Evolutionary conservation across 2,797 vertebrate species (phyloP).

Genomic region (Astyanax mexicanus): DNA sequence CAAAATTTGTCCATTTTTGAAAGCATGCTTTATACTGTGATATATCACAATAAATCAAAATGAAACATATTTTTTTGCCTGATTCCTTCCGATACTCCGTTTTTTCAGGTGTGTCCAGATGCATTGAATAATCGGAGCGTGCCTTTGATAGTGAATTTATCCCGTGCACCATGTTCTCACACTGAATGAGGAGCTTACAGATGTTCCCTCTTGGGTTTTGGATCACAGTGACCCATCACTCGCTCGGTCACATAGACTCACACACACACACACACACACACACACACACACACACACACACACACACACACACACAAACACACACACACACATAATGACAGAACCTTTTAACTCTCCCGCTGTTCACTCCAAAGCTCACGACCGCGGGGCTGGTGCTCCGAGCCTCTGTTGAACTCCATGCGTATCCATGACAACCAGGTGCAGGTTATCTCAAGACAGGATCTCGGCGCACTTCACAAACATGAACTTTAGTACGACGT

Average conservation of each 20-base stretch:
- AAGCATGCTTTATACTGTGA: no score
- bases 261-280: conserved; percentile 18
- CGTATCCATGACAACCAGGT: conserved; percentile 54
- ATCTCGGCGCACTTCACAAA: conserved; percentile 33
- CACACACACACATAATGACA: conserved; percentile 19
- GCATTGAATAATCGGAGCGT: no score
- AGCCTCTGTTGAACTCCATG: conserved; percentile 20
- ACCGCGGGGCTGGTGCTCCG: conserved; percentile 25
- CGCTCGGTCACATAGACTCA: not conserved
- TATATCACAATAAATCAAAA: no score
- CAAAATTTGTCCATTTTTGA: no score
- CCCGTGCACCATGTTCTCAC: not conserved
- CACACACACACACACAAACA: conserved; percentile 21
- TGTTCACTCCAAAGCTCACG: conserved; percentile 39
- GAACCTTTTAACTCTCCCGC: conserved; percentile 37
- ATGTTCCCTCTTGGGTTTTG: conserved; percentile 16
- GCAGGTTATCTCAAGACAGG: conserved; percentile 39
- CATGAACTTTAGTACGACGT: conserved; percentile 42
- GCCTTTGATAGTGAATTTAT: not conserved
- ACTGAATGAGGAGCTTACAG: conserved; percentile 24
- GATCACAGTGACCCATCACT: conserved; percentile 37
- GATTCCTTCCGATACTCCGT: no score
- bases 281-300: not conserved
- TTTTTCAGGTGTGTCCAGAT: no score
- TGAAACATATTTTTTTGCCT: no score